Percentiles rank a stretch among this genome's conserved stretches.
These are phyloP conservation scores for Tetramorium bicarinatum DNA, from an alignment of 2,888 invertebrate species.

Conservation along the genomic window DNA sequence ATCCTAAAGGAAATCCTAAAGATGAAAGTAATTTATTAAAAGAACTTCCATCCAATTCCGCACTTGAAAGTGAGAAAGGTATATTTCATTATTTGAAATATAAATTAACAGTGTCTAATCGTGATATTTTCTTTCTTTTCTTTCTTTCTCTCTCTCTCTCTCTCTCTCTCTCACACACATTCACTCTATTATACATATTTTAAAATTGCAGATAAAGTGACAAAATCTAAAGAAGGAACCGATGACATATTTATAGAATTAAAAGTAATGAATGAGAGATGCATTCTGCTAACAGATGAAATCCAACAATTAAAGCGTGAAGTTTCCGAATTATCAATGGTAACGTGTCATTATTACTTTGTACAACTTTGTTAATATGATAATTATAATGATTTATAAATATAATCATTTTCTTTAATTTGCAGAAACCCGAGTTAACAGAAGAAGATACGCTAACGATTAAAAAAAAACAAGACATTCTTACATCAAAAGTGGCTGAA, in stretches of 20 bases:
- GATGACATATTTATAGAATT: conserved; percentile 85
- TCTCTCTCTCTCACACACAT: background rate
- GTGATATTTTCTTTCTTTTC: no score
- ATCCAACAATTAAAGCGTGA: conserved; percentile 86
- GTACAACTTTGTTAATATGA: background rate
- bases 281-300: conserved; percentile 83
- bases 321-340: conserved; percentile 84
- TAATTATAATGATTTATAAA: conserved; percentile 10
- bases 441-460: conserved; percentile 88
- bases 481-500: conserved; percentile 89
- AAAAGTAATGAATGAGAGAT: conserved; percentile 86
- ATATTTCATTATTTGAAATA: background rate
- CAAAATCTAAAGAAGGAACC: conserved; percentile 72
- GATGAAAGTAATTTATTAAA: conserved; percentile 61
- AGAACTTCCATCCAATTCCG: conserved; percentile 60
- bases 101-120: background rate
- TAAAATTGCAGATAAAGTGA: background rate
- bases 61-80: conserved; percentile 59
- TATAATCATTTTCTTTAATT: conserved; percentile 12
- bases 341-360: conserved; percentile 68
- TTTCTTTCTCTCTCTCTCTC: background rate
- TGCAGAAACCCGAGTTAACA: conserved; percentile 88
- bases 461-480: conserved; percentile 88
- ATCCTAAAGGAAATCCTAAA: no score
- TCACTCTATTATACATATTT: background rate